phyloP scores from a whole-genome alignment of 2,113 vertebrate species.

The Tachysurus fulvidraco region DNA sequence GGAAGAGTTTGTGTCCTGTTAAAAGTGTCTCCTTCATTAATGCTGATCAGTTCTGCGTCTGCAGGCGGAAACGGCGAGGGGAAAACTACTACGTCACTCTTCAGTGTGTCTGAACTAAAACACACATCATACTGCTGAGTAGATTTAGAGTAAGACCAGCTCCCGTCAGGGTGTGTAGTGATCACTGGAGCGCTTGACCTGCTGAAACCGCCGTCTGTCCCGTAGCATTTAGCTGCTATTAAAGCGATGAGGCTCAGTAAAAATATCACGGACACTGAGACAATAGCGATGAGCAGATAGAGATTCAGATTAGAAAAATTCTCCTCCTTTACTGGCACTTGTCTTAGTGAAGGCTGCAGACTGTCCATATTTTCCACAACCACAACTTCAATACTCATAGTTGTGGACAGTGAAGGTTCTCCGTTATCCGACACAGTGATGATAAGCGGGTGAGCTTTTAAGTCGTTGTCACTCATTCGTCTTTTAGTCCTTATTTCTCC shows the following conservation, averaged over 20 bases:
- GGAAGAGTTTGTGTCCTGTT: slow-evolving; percentile 46
- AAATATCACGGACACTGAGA: too few species aligned
- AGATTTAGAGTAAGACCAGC: slow-evolving; percentile 54
- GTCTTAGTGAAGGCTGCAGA: too few species aligned
- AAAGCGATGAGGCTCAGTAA: too few species aligned
- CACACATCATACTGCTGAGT: slow-evolving; percentile 54
- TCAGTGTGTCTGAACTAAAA: slow-evolving; percentile 39
- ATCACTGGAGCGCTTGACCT: slow-evolving; percentile 48
- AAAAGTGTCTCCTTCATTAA: slow-evolving; percentile 50
- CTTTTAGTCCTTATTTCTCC: too few species aligned
- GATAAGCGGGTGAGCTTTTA: too few species aligned
- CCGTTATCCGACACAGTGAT: too few species aligned
- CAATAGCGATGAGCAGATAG: neutral
- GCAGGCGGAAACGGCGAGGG: slow-evolving; percentile 45
- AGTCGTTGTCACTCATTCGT: too few species aligned
- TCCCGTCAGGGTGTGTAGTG: slow-evolving; percentile 54
- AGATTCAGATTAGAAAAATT: neutral
- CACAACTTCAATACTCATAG: too few species aligned
- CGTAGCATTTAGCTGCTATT: neutral
- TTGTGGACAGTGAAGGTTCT: too few species aligned
- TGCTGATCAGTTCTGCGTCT: slow-evolving; percentile 52
- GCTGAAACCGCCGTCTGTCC: neutral
- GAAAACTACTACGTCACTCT: slow-evolving; percentile 51
- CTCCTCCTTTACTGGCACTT: too few species aligned
- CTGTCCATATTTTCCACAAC: too few species aligned